phyloP scores from a whole-genome alignment of 2,888 invertebrate species.

The Pyrgus malvae region DNA sequence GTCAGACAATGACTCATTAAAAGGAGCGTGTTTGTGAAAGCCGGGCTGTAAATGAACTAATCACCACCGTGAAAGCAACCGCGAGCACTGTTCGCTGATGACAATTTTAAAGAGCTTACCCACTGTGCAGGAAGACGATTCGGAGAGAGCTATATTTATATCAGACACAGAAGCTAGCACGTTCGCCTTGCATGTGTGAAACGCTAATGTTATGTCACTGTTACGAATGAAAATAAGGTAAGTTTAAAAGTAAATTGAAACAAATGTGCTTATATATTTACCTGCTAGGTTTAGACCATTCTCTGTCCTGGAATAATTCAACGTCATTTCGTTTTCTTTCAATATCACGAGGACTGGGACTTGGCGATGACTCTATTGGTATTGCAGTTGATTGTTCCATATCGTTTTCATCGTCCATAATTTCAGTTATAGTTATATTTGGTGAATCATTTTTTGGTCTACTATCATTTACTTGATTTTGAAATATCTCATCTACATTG shows the following conservation, averaged over 20 bases:
- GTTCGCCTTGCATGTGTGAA: constrained; percentile 74
- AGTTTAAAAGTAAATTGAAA: constrained; percentile 30
- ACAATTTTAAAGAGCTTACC: constrained; percentile 78
- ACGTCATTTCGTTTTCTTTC: constrained; percentile 49
- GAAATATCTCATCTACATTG: constrained; percentile 70
- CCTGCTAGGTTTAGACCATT: constrained; percentile 79
- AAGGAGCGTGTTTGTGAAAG: constrained; percentile 58
- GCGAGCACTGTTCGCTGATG: constrained; percentile 78
- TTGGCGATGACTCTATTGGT: constrained; percentile 71
- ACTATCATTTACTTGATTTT: constrained; percentile 65
- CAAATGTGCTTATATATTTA: constrained; percentile 45
- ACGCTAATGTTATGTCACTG: constrained; percentile 67
- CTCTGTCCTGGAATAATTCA: constrained; percentile 51
- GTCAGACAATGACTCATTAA: constrained; percentile 55
- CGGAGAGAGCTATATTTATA: constrained; percentile 75
- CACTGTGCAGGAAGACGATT: constrained; percentile 73
- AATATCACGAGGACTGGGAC: constrained; percentile 61
- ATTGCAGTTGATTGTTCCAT: constrained; percentile 53
- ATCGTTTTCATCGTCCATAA: constrained; percentile 63
- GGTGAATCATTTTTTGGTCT: constrained; percentile 62
- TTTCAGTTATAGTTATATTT: constrained; percentile 76
- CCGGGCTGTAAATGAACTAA: constrained; percentile 69
- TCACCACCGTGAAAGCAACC: constrained; percentile 73
- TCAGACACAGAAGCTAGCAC: constrained; percentile 71
- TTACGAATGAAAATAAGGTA: constrained; percentile 43